A percentile compares a stretch with the other conserved stretches of the same genome.
phyloP scores from a whole-genome alignment of 2,888 invertebrate species.

The Ochropacha duplaris region DNA sequence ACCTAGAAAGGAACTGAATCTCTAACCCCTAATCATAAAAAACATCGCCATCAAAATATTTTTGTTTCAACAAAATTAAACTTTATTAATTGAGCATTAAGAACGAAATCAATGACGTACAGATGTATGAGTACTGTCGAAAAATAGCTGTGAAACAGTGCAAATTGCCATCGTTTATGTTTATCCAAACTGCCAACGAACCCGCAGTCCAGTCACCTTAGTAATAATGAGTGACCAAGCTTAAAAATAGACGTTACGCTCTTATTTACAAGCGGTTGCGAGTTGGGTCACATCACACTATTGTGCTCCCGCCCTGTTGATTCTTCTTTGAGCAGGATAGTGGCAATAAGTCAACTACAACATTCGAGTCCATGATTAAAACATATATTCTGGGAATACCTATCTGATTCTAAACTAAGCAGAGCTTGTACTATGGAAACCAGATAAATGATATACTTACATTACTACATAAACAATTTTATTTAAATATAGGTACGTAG shows the following conservation, averaged over 20 bases:
- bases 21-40: too few relatives aligned
- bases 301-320: neutral
- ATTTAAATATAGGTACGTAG: too few relatives aligned
- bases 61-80: neutral
- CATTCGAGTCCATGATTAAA: too few relatives aligned
- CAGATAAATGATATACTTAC: too few relatives aligned
- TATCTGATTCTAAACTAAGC: too few relatives aligned
- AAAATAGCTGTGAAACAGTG: neutral
- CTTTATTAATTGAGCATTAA: too few relatives aligned
- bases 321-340: neutral
- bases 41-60: neutral
- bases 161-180: neutral
- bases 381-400: too few relatives aligned
- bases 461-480: too few relatives aligned
- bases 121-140: neutral
- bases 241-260: constrained; percentile 31
- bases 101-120: neutral
- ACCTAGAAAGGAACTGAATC: too few relatives aligned
- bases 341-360: neutral
- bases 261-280: constrained; percentile 2
- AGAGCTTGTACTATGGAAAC: too few relatives aligned
- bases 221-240: constrained; percentile 14
- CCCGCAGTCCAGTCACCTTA: constrained; percentile 20
- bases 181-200: neutral
- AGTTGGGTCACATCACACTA: neutral